Conservation (phyloP, 2,797 vertebrate genomes). For the Coregonus sp. region DNA sequence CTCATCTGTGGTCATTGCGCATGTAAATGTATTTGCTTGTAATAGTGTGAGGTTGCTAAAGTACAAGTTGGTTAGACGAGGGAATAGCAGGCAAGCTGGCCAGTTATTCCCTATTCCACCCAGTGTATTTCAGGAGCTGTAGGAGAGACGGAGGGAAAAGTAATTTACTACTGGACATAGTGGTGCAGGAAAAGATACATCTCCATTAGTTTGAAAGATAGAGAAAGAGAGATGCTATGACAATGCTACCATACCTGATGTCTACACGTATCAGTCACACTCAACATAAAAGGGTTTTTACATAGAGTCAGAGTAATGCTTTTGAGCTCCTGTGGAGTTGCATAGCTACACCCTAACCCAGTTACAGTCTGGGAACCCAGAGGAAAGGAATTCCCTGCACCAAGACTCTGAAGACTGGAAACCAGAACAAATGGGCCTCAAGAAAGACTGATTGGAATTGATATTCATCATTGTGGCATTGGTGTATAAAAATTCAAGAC, state of each 20-base stretch:
- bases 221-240: not conserved
- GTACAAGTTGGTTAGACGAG: not conserved
- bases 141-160: not conserved
- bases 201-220: constrained; percentile 3
- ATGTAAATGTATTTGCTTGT: constrained; percentile 18
- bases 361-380: too few relatives aligned
- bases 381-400: too few relatives aligned
- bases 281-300: not conserved
- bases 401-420: too few relatives aligned
- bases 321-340: too few relatives aligned
- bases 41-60: not conserved
- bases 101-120: not conserved
- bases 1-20: constrained; percentile 1
- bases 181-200: constrained; percentile 14
- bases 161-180: constrained; percentile 11
- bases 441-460: too few relatives aligned
- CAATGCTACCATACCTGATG: not conserved
- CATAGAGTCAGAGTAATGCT: not conserved
- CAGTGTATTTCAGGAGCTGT: not conserved
- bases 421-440: too few relatives aligned
- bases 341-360: too few relatives aligned
- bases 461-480: too few relatives aligned
- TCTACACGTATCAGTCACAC: not conserved
- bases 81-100: not conserved
- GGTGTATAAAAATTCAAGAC: not conserved